These are phyloP conservation scores for Sorex fumeus DNA, from an alignment of 2,113 vertebrate genomes.

Conservation along the genomic window DNA sequence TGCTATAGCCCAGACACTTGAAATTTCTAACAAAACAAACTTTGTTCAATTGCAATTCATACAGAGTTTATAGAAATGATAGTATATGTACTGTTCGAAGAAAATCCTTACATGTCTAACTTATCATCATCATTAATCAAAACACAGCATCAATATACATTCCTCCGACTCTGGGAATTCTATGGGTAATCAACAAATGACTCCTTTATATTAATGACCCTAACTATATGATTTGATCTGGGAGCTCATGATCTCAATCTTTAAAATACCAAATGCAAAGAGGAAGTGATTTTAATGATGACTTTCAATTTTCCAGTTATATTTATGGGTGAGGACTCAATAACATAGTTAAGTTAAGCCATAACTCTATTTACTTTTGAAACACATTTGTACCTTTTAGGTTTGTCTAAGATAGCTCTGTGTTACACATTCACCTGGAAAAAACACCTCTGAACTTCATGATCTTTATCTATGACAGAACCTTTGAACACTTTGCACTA, in stretches of 20 bases:
- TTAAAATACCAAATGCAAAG: not conserved
- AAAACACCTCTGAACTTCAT: slow-evolving; percentile 62
- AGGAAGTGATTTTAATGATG: slow-evolving; percentile 20
- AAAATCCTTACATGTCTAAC: not conserved
- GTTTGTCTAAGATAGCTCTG: slow-evolving; percentile 58
- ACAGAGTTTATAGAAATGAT: not conserved
- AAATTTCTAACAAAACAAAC: slow-evolving; percentile 45
- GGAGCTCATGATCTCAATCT: not conserved
- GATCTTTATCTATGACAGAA: slow-evolving; percentile 64
- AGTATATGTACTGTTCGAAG: not conserved
- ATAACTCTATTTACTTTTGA: slow-evolving; percentile 62
- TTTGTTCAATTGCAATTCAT: not conserved
- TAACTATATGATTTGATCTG: not conserved
- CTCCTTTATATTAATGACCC: not conserved
- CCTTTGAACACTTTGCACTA: slow-evolving; percentile 64
- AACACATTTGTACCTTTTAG: slow-evolving; percentile 51
- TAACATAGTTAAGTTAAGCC: not conserved
- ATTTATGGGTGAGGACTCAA: not conserved
- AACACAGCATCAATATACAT: not conserved
- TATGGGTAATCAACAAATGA: not conserved
- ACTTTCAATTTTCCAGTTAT: too few species aligned
- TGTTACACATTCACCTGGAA: slow-evolving; percentile 77
- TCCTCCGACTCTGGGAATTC: not conserved
- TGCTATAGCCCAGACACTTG: too few species aligned
- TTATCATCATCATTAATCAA: not conserved